Evolutionary conservation across 1,140 invertebrate genomes (phyloP).

Genomic region (Gerris buenoi): DNA sequence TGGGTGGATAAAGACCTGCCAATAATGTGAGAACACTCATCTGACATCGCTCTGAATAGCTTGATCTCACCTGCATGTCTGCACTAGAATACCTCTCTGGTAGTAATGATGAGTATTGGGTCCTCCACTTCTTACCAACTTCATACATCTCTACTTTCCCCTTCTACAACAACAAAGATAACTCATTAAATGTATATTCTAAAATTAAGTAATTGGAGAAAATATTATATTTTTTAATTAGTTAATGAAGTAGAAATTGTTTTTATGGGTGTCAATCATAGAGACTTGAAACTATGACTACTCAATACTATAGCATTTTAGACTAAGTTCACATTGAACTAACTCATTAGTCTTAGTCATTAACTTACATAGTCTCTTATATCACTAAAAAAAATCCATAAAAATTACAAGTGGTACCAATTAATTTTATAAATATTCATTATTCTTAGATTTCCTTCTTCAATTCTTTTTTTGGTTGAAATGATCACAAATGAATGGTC

Average conservation of each 20-base stretch:
- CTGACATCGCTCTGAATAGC: constrained; percentile 62
- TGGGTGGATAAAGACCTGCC: constrained; percentile 67
- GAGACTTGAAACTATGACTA: too few species aligned
- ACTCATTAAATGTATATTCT: background rate
- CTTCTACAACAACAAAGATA: constrained; percentile 38
- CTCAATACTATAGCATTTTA: too few species aligned
- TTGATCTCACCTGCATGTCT: constrained; percentile 57
- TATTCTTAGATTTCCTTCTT: too few species aligned
- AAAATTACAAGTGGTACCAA: too few species aligned
- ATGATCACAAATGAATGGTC: too few species aligned
- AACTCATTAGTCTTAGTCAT: too few species aligned
- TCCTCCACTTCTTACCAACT: constrained; percentile 54
- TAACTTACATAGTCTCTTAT: too few species aligned
- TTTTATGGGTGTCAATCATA: background rate
- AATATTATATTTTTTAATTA: background rate
- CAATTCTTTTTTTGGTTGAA: too few species aligned
- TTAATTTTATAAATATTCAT: too few species aligned
- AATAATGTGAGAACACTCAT: constrained; percentile 72
- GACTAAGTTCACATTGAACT: too few species aligned
- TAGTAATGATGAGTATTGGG: constrained; percentile 49
- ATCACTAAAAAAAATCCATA: too few species aligned
- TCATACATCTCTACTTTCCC: constrained; percentile 62
- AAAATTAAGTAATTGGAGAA: background rate
- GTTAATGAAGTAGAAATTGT: background rate
- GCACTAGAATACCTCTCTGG: constrained; percentile 40